Evolutionary conservation across 2,113 vertebrate genomes (phyloP).

Genomic region (Burhinus oedicnemus): DNA sequence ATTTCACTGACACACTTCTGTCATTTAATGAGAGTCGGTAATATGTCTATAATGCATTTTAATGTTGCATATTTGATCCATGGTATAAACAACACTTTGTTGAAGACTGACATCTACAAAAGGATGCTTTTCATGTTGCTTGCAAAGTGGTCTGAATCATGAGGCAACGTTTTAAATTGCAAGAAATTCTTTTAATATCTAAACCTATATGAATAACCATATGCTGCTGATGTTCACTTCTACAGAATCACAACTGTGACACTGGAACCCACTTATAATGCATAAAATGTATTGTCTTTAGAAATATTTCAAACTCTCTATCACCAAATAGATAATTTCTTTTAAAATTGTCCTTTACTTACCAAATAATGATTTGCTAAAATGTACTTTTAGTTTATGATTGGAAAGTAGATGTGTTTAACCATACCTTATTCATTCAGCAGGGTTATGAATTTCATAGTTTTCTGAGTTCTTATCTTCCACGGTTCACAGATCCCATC

Average conservation of each 20-base stretch:
- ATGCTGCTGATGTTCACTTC: not conserved
- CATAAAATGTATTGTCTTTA: not conserved
- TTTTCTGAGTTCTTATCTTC: constrained; percentile 64
- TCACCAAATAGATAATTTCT: not conserved
- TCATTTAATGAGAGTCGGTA: constrained; percentile 38
- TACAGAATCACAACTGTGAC: not conserved
- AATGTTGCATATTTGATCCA: constrained; percentile 14
- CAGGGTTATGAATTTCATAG: constrained; percentile 47
- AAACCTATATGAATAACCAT: not conserved
- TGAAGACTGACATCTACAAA: constrained; percentile 1
- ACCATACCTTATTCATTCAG: constrained; percentile 2
- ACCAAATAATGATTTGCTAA: not conserved
- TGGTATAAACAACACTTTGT: constrained; percentile 5
- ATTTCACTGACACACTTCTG: constrained; percentile 39
- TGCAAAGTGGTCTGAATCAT: not conserved
- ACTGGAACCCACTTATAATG: not conserved
- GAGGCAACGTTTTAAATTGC: not conserved
- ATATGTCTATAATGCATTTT: constrained; percentile 34
- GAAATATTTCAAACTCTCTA: not conserved
- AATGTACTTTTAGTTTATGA: constrained; percentile 1
- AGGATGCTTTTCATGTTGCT: not conserved
- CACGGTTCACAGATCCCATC: constrained; percentile 71
- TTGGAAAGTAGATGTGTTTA: constrained; percentile 9
- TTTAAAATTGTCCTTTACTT: not conserved
- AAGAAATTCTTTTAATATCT: not conserved